Percentiles rank a stretch among this genome's conserved stretches.
phyloP scores from a whole-genome alignment of 1,140 invertebrate species.

The Rhyacophila brunnea region DNA sequence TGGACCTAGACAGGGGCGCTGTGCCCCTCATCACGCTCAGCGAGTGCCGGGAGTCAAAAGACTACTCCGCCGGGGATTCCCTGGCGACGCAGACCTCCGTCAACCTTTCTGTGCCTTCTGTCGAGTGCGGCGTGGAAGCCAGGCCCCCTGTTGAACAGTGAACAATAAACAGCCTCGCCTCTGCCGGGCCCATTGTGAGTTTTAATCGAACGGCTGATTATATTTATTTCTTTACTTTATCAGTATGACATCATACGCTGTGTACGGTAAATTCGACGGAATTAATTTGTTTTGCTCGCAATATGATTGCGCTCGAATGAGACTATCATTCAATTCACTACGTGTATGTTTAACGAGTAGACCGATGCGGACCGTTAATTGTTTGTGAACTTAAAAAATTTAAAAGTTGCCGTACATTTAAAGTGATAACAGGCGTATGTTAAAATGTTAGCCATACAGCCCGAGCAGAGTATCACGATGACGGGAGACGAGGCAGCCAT shows the following conservation, averaged over 20 bases:
- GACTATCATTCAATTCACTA: too few species aligned
- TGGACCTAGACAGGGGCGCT: slow-evolving; percentile 44
- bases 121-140: slow-evolving; percentile 44
- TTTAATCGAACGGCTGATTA: background rate
- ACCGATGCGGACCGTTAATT: too few species aligned
- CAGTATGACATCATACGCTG: slow-evolving; percentile 6
- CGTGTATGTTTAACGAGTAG: background rate
- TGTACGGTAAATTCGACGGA: too few species aligned
- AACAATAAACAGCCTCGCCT: background rate
- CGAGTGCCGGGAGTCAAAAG: slow-evolving; percentile 45
- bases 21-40: slow-evolving; percentile 52
- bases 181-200: background rate
- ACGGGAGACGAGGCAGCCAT: slow-evolving; percentile 11
- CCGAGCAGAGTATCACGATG: slow-evolving; percentile 40
- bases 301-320: too few species aligned
- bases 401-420: too few species aligned
- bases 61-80: background rate
- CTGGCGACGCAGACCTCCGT: slow-evolving; percentile 29
- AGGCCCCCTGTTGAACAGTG: slow-evolving; percentile 39
- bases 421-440: too few species aligned
- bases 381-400: too few species aligned
- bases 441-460: slow-evolving; percentile 49
- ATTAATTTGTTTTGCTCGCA: too few species aligned
- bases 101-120: slow-evolving; percentile 48
- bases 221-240: background rate